These are phyloP conservation scores for chimpanzee (Pan troglodytes) DNA, from an alignment of 2,113 vertebrate species.

Conservation along the genomic window DNA sequence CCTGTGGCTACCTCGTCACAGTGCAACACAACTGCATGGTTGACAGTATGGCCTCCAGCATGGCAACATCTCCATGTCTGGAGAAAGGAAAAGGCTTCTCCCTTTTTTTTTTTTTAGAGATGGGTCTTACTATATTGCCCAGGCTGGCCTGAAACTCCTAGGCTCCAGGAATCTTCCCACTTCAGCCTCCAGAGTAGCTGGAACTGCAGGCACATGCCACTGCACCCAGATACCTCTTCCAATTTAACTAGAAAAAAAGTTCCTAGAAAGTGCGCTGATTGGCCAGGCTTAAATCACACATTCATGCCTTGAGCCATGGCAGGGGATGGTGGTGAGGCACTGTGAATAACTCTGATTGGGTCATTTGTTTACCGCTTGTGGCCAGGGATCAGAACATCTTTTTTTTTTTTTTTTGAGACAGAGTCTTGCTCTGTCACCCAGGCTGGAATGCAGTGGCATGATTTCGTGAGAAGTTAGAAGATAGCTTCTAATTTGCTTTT, in stretches of 20 bases:
- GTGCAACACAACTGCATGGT: not conserved
- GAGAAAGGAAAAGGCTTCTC: not conserved
- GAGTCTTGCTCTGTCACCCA: too few species aligned
- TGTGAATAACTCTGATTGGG: not conserved
- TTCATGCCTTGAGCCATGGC: not conserved
- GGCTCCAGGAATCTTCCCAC: not conserved
- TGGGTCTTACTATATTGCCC: not conserved
- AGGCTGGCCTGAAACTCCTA: not conserved
- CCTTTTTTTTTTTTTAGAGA: not conserved
- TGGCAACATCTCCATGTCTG: not conserved
- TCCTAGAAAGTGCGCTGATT: not conserved
- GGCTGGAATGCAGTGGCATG: too few species aligned
- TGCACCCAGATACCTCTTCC: not conserved
- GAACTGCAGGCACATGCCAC: accelerated
- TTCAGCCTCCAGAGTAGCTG: not conserved
- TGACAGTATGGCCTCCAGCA: not conserved
- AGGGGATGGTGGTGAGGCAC: not conserved
- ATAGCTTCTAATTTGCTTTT: too few species aligned
- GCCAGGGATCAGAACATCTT: not conserved
- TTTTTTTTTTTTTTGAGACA: too few species aligned
- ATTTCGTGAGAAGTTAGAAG: too few species aligned
- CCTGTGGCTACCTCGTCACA: not conserved
- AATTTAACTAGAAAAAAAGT: not conserved
- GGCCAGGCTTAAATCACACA: not conserved
- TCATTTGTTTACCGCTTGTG: not conserved